phyloP scores from a whole-genome alignment of 2,888 invertebrate genomes.

The Lasioglossum morio region DNA sequence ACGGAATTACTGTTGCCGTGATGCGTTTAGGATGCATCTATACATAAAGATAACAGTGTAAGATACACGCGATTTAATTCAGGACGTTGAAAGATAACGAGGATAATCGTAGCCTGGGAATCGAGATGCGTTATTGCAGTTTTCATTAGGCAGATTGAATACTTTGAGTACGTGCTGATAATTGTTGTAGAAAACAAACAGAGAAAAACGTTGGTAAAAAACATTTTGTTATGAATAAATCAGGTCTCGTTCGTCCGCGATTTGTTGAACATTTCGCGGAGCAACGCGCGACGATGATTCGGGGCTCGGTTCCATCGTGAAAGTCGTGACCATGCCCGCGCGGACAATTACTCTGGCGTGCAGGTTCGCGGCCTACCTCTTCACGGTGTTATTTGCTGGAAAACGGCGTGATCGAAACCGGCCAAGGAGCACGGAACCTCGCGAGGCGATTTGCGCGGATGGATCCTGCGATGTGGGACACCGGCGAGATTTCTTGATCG shows the following conservation, averaged over 20 bases:
- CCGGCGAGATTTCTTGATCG: slow-evolving; percentile 24
- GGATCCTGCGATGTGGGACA: slow-evolving; percentile 42
- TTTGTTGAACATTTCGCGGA: slow-evolving; percentile 8
- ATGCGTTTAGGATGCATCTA: background rate
- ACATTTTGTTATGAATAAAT: background rate
- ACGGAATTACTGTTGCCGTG: background rate
- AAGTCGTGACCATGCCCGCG: background rate
- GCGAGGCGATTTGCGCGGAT: background rate
- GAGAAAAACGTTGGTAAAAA: too few species aligned
- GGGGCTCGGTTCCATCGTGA: background rate
- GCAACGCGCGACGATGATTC: slow-evolving; percentile 9
- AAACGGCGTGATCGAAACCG: slow-evolving; percentile 21
- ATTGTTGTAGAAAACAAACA: too few species aligned
- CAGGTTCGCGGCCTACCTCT: slow-evolving; percentile 8
- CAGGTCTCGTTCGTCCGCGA: slow-evolving; percentile 19
- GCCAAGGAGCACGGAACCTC: background rate
- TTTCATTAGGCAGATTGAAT: background rate
- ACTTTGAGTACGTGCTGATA: too few species aligned
- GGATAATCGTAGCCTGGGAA: background rate
- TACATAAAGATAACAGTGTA: background rate
- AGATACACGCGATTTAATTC: background rate
- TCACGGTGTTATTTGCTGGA: slow-evolving; percentile 49
- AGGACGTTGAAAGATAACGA: background rate
- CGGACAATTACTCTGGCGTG: background rate
- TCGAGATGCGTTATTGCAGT: background rate